A percentile compares a stretch with the other conserved stretches of the same genome.
These are phyloP conservation scores for Spisula subtruncata DNA, from an alignment of 2,888 invertebrate species.

Conservation along the genomic window DNA sequence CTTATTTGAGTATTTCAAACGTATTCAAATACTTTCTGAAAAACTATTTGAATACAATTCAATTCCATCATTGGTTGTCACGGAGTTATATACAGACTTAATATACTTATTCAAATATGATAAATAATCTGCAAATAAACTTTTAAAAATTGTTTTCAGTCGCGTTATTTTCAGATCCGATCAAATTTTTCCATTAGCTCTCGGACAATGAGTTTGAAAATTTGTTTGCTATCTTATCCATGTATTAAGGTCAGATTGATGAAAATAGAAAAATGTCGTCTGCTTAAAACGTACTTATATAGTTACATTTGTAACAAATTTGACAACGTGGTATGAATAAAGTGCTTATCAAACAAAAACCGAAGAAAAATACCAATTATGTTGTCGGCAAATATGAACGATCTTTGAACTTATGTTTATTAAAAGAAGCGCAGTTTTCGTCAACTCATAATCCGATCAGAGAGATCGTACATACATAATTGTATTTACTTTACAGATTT, in stretches of 20 bases:
- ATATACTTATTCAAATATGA: conserved; percentile 12
- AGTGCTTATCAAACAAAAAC: neutral
- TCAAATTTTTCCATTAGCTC: neutral
- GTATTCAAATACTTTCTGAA: conserved; percentile 9
- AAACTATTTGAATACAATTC: conserved; percentile 11
- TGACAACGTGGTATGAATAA: neutral
- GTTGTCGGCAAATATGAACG: conserved; percentile 7
- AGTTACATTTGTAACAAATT: neutral
- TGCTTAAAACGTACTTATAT: neutral
- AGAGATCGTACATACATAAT: neutral
- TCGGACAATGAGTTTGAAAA: neutral
- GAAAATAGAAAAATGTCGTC: neutral
- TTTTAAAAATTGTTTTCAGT: neutral
- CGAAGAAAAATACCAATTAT: neutral
- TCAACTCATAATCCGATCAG: neutral
- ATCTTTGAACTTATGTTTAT: conserved; percentile 6
- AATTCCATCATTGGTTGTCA: neutral
- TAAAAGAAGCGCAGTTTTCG: neutral
- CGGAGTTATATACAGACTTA: neutral
- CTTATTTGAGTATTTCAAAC: conserved; percentile 1
- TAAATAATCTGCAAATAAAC: conserved; percentile 12
- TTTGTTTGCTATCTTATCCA: neutral
- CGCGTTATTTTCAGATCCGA: conserved; percentile 5
- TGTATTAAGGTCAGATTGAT: neutral
- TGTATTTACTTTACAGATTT: neutral